Conservation (phyloP, 1,140 invertebrate species). For the Cydia pomonella region DNA sequence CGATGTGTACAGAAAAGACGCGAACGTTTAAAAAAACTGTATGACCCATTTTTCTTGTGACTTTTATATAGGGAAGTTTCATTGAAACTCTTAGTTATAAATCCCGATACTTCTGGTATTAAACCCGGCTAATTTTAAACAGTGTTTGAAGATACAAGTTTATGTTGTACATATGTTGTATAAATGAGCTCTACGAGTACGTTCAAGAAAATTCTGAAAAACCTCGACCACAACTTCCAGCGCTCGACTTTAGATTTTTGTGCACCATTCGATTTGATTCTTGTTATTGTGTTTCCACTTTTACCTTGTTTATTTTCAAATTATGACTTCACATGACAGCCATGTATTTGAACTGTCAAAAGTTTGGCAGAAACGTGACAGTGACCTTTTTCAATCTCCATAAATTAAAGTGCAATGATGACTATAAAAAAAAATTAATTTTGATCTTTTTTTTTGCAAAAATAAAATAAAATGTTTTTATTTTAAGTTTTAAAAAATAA, state of each 20-base stretch:
- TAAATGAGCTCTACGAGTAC: too few species aligned
- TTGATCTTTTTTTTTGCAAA: not conserved
- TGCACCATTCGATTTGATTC: not conserved
- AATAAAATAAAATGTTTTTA: not conserved
- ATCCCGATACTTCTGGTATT: too few species aligned
- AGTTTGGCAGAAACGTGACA: not conserved
- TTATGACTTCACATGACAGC: not conserved
- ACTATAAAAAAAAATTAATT: too few species aligned
- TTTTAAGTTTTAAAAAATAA: not conserved
- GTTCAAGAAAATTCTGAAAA: not conserved
- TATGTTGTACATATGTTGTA: too few species aligned
- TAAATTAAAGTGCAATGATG: not conserved
- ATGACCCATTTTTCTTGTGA: too few species aligned
- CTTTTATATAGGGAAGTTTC: too few species aligned
- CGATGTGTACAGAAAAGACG: too few species aligned
- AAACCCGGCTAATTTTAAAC: too few species aligned
- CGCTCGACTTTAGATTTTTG: not conserved
- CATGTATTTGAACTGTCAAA: not conserved
- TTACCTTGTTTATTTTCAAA: not conserved
- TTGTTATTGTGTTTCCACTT: not conserved
- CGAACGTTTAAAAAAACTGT: too few species aligned
- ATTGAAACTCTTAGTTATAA: too few species aligned
- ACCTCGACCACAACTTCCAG: not conserved
- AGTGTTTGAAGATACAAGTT: too few species aligned
- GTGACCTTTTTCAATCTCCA: not conserved